phyloP scores from a whole-genome alignment of 30 jellyfish, hydroid and myxozoan species.

The Chrysaora quinquecirrha region DNA sequence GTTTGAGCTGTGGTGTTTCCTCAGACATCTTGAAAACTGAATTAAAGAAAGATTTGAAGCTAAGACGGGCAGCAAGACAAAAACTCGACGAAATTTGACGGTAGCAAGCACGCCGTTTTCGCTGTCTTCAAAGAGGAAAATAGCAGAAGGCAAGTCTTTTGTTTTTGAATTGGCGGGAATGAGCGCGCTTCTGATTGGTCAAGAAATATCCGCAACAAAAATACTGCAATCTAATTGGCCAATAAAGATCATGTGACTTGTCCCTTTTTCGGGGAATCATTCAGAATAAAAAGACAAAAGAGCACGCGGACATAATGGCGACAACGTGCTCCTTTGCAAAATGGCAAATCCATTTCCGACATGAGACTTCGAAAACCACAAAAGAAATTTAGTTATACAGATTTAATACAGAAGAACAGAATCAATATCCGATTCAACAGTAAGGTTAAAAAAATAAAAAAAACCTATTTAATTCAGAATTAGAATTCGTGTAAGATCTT shows the following conservation, averaged over 20 bases:
- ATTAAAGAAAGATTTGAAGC: neutral
- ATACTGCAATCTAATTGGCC: constrained; percentile 40
- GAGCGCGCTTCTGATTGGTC: constrained; percentile 26
- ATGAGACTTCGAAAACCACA: too few species aligned
- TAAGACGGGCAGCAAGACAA: too few species aligned
- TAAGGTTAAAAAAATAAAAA: too few species aligned
- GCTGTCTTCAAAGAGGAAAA: constrained; percentile 34
- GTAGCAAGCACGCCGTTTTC: too few species aligned
- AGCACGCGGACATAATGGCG: constrained; percentile 11
- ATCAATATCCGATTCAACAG: too few species aligned
- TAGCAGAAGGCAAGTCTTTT: constrained; percentile 24
- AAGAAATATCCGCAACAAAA: neutral
- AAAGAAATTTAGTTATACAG: too few species aligned
- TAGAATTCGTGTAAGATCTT: too few species aligned
- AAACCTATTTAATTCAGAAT: too few species aligned
- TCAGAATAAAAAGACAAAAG: neutral
- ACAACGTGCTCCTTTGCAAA: constrained; percentile 2
- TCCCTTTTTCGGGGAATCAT: neutral
- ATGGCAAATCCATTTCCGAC: neutral
- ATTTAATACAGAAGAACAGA: too few species aligned
- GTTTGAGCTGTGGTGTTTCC: constrained; percentile 59
- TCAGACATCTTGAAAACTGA: constrained; percentile 37
- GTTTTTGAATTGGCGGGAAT: constrained; percentile 71
- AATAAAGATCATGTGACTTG: constrained; percentile 26
- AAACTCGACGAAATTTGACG: too few species aligned